Conservation (phyloP, 1,140 invertebrate species). For the Nebria ingens region DNA sequence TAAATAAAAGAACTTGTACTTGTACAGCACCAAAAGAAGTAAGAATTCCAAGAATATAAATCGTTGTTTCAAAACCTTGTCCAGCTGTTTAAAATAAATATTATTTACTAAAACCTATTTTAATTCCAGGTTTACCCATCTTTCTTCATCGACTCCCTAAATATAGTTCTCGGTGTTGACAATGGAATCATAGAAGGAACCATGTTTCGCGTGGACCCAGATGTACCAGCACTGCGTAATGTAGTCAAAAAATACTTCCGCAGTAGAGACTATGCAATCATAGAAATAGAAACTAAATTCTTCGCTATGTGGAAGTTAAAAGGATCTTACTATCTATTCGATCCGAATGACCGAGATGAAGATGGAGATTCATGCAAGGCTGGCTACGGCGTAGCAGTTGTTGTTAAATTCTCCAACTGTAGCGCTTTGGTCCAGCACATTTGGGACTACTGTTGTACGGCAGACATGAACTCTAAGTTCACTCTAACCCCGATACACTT, state of each 20-base stretch:
- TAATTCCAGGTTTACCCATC: not conserved
- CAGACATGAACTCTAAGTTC: not conserved
- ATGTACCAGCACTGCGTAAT: no score
- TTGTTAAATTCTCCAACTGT: not conserved
- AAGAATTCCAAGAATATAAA: not conserved
- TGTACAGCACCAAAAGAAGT: not conserved
- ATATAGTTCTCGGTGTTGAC: not conserved
- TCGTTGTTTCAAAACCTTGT: not conserved
- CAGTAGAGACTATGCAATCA: not conserved
- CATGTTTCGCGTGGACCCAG: not conserved
- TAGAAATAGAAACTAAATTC: not conserved
- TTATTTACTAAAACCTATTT: not conserved
- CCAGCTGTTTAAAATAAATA: not conserved
- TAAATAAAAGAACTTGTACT: not conserved
- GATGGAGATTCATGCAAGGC: not conserved
- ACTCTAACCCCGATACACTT: not conserved
- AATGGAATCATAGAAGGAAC: not conserved
- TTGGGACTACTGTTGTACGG: not conserved
- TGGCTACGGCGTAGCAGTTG: not conserved
- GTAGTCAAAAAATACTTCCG: not conserved
- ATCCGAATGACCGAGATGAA: slow-evolving; percentile 11
- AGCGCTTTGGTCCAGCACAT: not conserved
- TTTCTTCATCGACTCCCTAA: not conserved
- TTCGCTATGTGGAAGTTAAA: slow-evolving; percentile 10
- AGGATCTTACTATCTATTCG: slow-evolving; percentile 11